Evolutionary conservation across 2,113 vertebrate species (phyloP).

Genomic region (Bombycilla garrulus): DNA sequence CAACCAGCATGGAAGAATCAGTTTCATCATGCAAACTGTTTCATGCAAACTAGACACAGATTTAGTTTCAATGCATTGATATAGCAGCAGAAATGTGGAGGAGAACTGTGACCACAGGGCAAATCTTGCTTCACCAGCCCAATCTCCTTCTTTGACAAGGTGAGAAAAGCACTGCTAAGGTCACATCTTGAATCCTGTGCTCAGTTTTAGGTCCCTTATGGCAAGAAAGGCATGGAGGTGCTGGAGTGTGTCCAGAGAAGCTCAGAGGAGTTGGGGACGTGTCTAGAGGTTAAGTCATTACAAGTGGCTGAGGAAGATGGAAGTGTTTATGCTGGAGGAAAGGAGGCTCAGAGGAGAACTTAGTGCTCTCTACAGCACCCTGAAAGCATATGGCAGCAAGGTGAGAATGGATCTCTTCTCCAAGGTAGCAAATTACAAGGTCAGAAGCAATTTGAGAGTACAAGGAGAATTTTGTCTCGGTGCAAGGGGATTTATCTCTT

Average conservation of each 20-base stretch:
- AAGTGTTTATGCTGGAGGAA: background rate
- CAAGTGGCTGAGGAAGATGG: background rate
- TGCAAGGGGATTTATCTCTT: background rate
- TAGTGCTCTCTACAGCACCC: accelerated
- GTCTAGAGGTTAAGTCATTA: background rate
- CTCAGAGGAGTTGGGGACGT: background rate
- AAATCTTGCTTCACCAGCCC: background rate
- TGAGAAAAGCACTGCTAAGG: background rate
- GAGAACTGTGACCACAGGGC: background rate
- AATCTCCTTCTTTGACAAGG: background rate
- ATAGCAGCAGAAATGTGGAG: background rate
- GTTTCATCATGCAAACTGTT: background rate
- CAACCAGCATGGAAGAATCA: background rate
- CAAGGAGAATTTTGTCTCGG: background rate
- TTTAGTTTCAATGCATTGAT: background rate
- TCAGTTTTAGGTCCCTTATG: background rate
- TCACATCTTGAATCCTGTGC: accelerated
- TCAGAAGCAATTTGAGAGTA: background rate
- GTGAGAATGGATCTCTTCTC: background rate
- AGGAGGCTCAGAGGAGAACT: background rate
- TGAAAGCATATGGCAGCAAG: background rate
- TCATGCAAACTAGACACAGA: background rate
- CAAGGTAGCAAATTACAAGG: background rate
- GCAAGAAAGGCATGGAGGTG: background rate
- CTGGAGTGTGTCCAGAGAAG: background rate